A percentile compares a stretch with the other conserved stretches of the same genome.
Conservation (phyloP, 2,113 vertebrate species). For the Telmatochromis brachygnathus region DNA sequence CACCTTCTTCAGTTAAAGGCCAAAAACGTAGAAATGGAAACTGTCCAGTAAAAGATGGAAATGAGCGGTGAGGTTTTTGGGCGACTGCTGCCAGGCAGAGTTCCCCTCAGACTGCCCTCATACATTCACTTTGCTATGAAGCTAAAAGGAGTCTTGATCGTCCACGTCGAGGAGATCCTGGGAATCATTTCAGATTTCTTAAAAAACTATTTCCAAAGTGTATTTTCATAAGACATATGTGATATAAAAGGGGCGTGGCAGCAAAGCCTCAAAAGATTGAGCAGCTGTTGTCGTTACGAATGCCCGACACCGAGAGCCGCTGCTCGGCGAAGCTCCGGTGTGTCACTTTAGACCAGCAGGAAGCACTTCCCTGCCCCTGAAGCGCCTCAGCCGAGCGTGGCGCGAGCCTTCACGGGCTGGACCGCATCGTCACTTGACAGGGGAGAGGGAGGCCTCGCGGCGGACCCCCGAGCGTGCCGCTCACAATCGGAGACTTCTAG, state of each 20-base stretch:
- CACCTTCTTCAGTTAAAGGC: constrained; percentile 61
- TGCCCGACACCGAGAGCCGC: constrained; percentile 25
- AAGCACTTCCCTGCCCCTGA: constrained; percentile 42
- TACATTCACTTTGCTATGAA: constrained; percentile 25
- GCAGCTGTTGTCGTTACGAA: constrained; percentile 1
- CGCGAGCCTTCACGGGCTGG: constrained; percentile 9
- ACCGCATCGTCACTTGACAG: constrained; percentile 15
- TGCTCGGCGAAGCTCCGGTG: constrained; percentile 8
- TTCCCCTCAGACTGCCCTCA: neutral
- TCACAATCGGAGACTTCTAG: constrained; percentile 35
- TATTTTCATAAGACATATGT: constrained; percentile 5
- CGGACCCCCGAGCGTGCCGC: constrained; percentile 7
- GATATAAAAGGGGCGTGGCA: constrained; percentile 16
- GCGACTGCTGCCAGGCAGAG: constrained; percentile 14
- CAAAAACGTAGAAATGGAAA: constrained; percentile 36
- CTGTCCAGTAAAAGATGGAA: constrained; percentile 12
- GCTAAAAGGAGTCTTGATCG: constrained; percentile 14
- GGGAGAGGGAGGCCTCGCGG: constrained; percentile 16
- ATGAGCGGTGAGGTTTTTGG: neutral
- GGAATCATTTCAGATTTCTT: constrained; percentile 30
- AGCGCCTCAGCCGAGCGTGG: neutral
- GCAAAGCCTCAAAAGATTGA: constrained; percentile 13
- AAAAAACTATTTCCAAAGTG: constrained; percentile 55
- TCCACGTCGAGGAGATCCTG: neutral
- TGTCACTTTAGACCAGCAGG: constrained; percentile 55